Evolutionary conservation across 2,113 vertebrate species (phyloP), one percentile per base, ranked within the genome.

Genomic region (Buteo buteo): DNA sequence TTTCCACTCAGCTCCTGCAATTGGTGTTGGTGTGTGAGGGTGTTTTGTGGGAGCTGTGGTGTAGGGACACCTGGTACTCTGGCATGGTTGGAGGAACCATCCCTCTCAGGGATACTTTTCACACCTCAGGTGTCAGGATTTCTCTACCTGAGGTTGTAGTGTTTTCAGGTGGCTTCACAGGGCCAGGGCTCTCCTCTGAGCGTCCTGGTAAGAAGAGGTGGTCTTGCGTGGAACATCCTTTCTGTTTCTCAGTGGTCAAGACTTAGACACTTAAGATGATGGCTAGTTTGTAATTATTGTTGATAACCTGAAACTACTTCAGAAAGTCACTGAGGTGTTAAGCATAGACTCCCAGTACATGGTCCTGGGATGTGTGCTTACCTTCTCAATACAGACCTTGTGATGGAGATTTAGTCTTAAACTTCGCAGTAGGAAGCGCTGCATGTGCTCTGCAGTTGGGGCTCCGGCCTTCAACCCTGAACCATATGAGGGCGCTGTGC

Each of bases 401-500:
- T 24, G 72, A 24, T 86, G 61, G 71, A 67, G 42, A 12, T 66
- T 89, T 34, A 7, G 11, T 20, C 83, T 92, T 54, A 8, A 86
- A 24, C 42, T 10, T 20, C 9, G 5, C 11, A 4, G 19, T 11
- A 22, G 26, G 77, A 16, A 73, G 40, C 19, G 0, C 50, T 42
- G 40, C 11, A 3, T 22, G 52, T 62, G 82, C 42, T 77, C 18
- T 49, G 61, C 44, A 1, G 42, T 62, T 28, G 6, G 45, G n/a
- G 29, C 72, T 92, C 26, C 17, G 31, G 47, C 50, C 82, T 96
- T 86, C 76, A 2, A 52, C 77, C 59, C 11, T 1, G 76, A 59
- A 24, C 98, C 98, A 83, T 98, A 65, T 96, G 98, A 97, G 98
- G 98, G 98, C 95, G 96, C 97, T 97, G 97, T 97, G 97, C 97